Base-by-base conservation (phyloP, 1,140 invertebrate species). In the Cephus cinctus region DNA sequence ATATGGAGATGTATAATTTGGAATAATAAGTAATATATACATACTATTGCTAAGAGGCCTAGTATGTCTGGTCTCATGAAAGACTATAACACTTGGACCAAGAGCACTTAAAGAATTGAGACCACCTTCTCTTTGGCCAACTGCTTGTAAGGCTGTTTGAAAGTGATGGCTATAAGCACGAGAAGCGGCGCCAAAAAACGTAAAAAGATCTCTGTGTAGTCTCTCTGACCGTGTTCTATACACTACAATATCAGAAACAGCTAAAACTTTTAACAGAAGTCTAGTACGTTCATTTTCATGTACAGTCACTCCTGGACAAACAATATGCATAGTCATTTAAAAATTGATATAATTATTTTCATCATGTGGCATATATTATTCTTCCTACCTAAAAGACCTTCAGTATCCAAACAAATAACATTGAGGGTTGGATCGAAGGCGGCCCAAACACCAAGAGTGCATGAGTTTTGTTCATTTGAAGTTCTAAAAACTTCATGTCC, bases 51-150 rank as follows among this genome's bases (percentile, higher is more conserved):
- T 67, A 35, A 81, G 63, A 30, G 80, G 80, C 61, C 79, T 77
- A n/a, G 89, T 92, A 57, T 91, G 82, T 43, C 79, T 75, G 2
- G 90, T 91, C 73, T 92, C 90, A 67, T 94, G 89, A 74, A 91
- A 89, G 49, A 93, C 83, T 47, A 92, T 81, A 18, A 92, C 79
- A 47, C 83, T 81, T 20, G 90, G 89, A 5, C 89, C 89, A 31
- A 87, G 64, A n/a, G 78, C 71, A 46, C 79, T 81, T 2, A 79
- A 57, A 3, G 78, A 64, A 34, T 65, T 73, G 27, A 73, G 30
- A 67, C 79, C 70, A 20, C 78, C 78, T 53, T 77, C 77, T 44
- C 77, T 69, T 47, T 81, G 67, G 2, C 79, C 77, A 31, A 85
- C 75, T 9, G 78, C 67, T 57, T 82, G 78, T 12, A 89, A 58